These are phyloP conservation scores for Xestobium rufovillosum DNA, from an alignment of 2,888 invertebrate species.

Conservation along the genomic window DNA sequence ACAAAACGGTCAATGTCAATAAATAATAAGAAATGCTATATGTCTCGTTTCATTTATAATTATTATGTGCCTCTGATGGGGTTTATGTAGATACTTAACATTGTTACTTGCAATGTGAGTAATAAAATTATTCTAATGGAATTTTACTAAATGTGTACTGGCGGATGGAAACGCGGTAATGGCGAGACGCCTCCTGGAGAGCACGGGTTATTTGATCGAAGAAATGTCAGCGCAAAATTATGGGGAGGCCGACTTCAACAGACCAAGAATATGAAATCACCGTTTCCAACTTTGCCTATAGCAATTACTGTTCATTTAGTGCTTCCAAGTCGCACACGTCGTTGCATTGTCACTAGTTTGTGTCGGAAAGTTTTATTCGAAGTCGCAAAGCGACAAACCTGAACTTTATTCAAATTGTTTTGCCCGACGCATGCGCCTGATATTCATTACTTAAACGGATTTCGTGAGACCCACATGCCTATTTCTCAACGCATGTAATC, in stretches of 20 bases:
- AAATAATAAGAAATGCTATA: too few species aligned
- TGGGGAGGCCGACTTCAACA: slow-evolving; percentile 32
- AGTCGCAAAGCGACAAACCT: slow-evolving; percentile 1
- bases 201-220: slow-evolving; percentile 26
- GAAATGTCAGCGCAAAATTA: slow-evolving; percentile 31
- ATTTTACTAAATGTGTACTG: too few species aligned
- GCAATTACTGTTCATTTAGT: slow-evolving; percentile 36
- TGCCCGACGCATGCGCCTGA: background rate
- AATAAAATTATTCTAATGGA: too few species aligned
- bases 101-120: too few species aligned
- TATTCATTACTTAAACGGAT: slow-evolving; percentile 1
- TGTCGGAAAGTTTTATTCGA: slow-evolving; percentile 13
- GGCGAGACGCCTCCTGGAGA: slow-evolving; percentile 24
- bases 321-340: slow-evolving; percentile 26
- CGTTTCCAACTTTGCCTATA: slow-evolving; percentile 34
- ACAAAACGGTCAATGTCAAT: too few species aligned
- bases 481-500: too few species aligned
- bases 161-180: too few species aligned
- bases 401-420: slow-evolving; percentile 2
- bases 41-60: too few species aligned
- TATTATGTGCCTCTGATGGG: too few species aligned
- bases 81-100: too few species aligned
- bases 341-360: slow-evolving; percentile 13
- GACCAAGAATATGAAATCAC: slow-evolving; percentile 36
- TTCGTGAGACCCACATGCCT: too few species aligned